phyloP scores from a whole-genome alignment of 2,797 vertebrate species.

The Coregonus suidteri region DNA sequence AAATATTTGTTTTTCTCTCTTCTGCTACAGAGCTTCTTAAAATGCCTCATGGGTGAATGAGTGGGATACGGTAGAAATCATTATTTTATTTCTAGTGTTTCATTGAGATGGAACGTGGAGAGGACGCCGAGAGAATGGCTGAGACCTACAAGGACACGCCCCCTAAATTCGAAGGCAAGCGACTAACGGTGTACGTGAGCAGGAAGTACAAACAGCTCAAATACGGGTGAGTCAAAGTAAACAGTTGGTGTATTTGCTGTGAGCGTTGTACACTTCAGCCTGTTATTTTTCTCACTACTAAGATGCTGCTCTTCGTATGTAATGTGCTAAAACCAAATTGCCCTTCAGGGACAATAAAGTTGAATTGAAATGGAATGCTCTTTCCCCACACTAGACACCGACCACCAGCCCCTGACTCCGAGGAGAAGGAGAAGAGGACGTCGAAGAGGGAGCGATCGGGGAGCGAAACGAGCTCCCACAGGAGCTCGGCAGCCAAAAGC shows the following conservation, averaged over 20 bases:
- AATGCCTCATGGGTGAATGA: not conserved
- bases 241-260: not conserved
- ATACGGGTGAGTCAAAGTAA: conserved; percentile 68
- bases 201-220: conserved; percentile 84
- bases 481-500: conserved; percentile 24
- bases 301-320: not conserved
- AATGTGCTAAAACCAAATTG: not conserved
- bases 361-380: not conserved
- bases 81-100: conserved; percentile 67
- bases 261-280: not conserved
- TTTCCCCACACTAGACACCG: conserved; percentile 36
- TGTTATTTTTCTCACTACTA: not conserved
- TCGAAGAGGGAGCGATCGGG: conserved; percentile 52
- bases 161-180: conserved; percentile 69
- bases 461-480: conserved; percentile 16
- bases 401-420: conserved; percentile 41
- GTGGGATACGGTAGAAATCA: not conserved
- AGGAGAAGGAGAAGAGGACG: conserved; percentile 43
- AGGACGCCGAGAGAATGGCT: conserved; percentile 75
- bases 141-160: conserved; percentile 59
- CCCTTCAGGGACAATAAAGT: not conserved
- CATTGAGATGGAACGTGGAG: conserved; percentile 74
- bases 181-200: conserved; percentile 77
- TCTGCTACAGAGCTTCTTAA: not conserved
- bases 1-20: not conserved